Percentiles rank a stretch among this genome's conserved stretches.
Evolutionary conservation across 2,113 vertebrate genomes (phyloP).

Genomic region (Eurystomus gularis): DNA sequence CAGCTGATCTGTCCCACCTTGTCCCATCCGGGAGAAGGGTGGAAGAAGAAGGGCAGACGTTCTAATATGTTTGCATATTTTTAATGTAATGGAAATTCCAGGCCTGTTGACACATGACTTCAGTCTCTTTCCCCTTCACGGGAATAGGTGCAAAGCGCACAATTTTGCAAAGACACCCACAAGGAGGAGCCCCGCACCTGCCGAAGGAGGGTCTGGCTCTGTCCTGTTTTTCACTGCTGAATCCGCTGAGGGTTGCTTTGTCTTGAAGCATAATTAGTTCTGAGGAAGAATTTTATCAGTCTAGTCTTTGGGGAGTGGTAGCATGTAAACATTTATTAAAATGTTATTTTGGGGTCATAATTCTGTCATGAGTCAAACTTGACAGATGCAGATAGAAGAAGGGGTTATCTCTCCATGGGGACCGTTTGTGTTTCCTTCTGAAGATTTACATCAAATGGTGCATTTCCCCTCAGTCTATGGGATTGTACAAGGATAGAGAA

Average conservation of each 20-base stretch:
- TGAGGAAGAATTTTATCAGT: constrained; percentile 67
- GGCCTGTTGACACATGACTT: neutral
- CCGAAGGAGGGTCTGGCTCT: neutral
- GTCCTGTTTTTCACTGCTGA: neutral
- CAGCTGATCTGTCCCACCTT: neutral
- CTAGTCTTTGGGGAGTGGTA: constrained; percentile 65
- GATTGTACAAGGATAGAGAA: neutral
- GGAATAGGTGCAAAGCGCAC: neutral
- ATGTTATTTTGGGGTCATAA: constrained; percentile 65
- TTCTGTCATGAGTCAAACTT: constrained; percentile 65
- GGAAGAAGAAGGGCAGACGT: neutral
- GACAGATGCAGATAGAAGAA: constrained; percentile 67
- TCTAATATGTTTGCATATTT: neutral
- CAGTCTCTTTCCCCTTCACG: neutral
- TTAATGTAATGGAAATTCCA: neutral
- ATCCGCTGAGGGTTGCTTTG: constrained; percentile 28
- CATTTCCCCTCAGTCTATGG: constrained; percentile 17
- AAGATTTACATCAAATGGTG: constrained; percentile 43
- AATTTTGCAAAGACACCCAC: constrained; percentile 13
- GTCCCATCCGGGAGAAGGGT: neutral
- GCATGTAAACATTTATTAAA: constrained; percentile 76
- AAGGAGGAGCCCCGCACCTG: constrained; percentile 61
- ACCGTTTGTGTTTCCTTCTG: constrained; percentile 35
- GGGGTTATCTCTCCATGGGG: constrained; percentile 38
- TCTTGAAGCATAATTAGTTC: constrained; percentile 71